Percentiles rank a stretch among this genome's conserved stretches.
These are phyloP conservation scores for Leptothorax acervorum DNA, from an alignment of 2,888 invertebrate genomes.

Conservation along the genomic window DNA sequence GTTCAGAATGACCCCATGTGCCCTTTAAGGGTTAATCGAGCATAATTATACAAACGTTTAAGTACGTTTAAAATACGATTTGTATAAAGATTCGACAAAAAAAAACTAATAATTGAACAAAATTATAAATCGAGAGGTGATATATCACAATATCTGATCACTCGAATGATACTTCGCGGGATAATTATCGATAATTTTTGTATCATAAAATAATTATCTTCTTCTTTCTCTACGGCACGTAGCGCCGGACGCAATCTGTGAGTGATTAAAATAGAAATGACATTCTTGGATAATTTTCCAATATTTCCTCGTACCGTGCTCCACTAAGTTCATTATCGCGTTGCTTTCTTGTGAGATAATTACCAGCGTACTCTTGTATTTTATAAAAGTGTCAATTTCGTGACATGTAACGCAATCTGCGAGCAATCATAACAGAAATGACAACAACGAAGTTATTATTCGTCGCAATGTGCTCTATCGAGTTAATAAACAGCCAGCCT, in stretches of 20 bases:
- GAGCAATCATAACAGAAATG: background rate
- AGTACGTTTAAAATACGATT: conserved; percentile 24
- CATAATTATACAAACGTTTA: background rate
- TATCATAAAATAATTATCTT: background rate
- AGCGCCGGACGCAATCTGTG: background rate
- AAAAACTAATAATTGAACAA: background rate
- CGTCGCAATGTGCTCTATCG: background rate
- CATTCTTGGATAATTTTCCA: conserved; percentile 1
- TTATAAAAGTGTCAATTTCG: background rate
- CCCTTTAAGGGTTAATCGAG: background rate
- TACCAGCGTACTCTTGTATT: background rate
- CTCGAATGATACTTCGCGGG: background rate
- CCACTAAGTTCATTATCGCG: background rate
- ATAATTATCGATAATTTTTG: conserved; percentile 29
- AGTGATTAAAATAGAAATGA: conserved; percentile 32
- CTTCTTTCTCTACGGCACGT: background rate
- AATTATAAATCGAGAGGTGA: background rate
- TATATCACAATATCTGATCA: background rate
- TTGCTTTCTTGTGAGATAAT: conserved; percentile 2
- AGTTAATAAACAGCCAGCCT: background rate
- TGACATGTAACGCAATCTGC: background rate
- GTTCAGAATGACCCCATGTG: too few species aligned
- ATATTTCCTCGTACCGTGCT: background rate
- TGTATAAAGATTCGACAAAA: background rate
- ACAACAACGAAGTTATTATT: conserved; percentile 11